A percentile compares a stretch with the other conserved stretches of the same genome.
phyloP scores from a whole-genome alignment of 2,797 vertebrate species.

The Acanthiza pusilla region DNA sequence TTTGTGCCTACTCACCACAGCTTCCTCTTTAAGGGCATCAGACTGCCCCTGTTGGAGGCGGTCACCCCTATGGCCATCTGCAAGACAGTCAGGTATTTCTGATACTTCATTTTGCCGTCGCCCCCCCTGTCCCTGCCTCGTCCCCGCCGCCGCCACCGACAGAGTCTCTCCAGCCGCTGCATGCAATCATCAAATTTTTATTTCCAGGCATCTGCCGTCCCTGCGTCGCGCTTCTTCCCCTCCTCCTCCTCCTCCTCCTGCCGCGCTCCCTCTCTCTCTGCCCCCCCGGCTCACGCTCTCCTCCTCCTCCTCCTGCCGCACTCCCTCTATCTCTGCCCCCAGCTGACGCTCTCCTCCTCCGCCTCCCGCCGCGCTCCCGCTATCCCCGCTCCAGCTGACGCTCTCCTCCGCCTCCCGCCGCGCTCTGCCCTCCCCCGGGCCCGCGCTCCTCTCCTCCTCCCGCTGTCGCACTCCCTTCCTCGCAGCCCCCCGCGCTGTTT shows the following conservation, averaged over 20 bases:
- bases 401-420: constrained; percentile 12
- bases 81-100: constrained; percentile 99
- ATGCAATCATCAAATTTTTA: constrained; percentile 88
- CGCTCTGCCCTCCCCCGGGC: constrained; percentile 7
- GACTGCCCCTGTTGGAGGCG: constrained; percentile 95
- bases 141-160: constrained; percentile 82
- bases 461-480: neutral
- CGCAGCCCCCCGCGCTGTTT: neutral
- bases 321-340: too few species aligned
- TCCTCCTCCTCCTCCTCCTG: constrained; percentile 43
- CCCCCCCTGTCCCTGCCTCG: constrained; percentile 78
- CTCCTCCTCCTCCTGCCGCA: neutral
- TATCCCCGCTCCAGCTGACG: constrained; percentile 30
- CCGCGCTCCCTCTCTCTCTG: constrained; percentile 54
- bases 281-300: constrained; percentile 47
- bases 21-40: constrained; percentile 94
- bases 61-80: constrained; percentile 99
- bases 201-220: constrained; percentile 85
- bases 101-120: constrained; percentile 96
- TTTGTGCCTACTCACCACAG: constrained; percentile 91
- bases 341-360: constrained; percentile 55
- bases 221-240: constrained; percentile 57
- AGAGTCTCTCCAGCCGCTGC: constrained; percentile 83
- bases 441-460: constrained; percentile 15
- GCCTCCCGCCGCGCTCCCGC: constrained; percentile 52